Evolutionary conservation across 2,113 vertebrate species (phyloP), one percentile per base, ranked within the genome.

Genomic region (Megaleporinus macrocephalus): DNA sequence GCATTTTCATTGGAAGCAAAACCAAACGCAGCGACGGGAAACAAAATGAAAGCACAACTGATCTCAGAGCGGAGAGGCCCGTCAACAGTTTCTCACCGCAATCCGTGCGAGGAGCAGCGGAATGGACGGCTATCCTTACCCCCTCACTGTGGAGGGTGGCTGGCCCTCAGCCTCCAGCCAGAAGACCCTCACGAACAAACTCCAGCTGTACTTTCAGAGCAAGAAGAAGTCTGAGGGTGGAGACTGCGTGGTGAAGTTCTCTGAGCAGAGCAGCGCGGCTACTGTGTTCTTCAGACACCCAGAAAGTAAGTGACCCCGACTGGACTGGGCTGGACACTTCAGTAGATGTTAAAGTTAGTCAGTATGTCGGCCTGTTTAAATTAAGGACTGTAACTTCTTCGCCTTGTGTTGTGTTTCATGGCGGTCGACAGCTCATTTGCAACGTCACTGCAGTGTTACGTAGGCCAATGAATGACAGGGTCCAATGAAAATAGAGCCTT

Each of bases 151-250:
- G 33, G 88, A 84, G 80, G 81, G 86, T 2, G 69, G 77, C 79
- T 95, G 69, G 90, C n/a, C 26, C 11, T 36, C 72, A n/a, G 0
- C 5, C 0, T 44, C 41, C 81, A 5, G 1, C 22, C 0, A 91
- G 88, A 55, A 88, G 53, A 90, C 68, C 66, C 0, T 87, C 36
- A 69, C 14, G 49, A 83, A 26, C 36, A 97, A 97, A 76, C 89
- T 97, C 20, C 87, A 93, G 0, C 12, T 87, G 12, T 94, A 97
- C 74, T 98, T 98, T 89, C 93, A 95, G 90, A 97, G 95, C 15
- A 77, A 0, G 36, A 95, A 78, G 88, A 91, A 81, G 11, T 96
- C 96, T 0, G 82, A 92, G 1, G 97, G 97, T 0, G 96, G 95
- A 3, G 96, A 97, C 57, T 97, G 97, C 63, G 18, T 79, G 0